Conservation (phyloP, 2,113 vertebrate species). For the Leucopsar rothschildi region DNA sequence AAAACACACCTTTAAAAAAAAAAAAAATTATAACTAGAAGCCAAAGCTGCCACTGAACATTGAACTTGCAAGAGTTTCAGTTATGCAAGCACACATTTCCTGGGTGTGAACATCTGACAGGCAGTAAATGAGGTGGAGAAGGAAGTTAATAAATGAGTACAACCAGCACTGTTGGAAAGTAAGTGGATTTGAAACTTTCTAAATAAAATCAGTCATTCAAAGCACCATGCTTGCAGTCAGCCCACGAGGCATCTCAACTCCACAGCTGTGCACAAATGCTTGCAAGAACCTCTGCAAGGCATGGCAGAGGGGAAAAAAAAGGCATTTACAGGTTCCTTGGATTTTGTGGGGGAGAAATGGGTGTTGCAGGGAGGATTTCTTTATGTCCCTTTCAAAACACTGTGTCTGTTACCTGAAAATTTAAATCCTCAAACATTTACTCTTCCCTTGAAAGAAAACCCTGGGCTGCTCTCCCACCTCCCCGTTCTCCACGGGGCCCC, state of each 20-base stretch:
- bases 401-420: background rate
- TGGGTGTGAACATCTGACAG: conserved; percentile 33
- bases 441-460: background rate
- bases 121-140: conserved; percentile 21
- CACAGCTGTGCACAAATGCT: background rate
- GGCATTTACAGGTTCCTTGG: background rate
- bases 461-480: background rate
- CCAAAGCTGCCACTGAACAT: background rate
- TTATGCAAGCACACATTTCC: conserved; percentile 48
- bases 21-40: background rate
- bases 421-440: background rate
- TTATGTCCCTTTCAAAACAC: background rate
- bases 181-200: conserved; percentile 13
- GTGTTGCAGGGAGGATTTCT: background rate
- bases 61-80: conserved; percentile 36
- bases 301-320: background rate
- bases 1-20: background rate
- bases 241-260: rapidly evolving
- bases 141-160: conserved; percentile 45
- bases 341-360: background rate
- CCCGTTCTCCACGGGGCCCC: background rate
- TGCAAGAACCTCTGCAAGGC: background rate
- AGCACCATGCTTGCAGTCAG: background rate
- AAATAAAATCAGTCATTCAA: background rate
- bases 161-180: background rate